phyloP scores from a whole-genome alignment of 2,888 invertebrate species.

The Tinea pellionella region DNA sequence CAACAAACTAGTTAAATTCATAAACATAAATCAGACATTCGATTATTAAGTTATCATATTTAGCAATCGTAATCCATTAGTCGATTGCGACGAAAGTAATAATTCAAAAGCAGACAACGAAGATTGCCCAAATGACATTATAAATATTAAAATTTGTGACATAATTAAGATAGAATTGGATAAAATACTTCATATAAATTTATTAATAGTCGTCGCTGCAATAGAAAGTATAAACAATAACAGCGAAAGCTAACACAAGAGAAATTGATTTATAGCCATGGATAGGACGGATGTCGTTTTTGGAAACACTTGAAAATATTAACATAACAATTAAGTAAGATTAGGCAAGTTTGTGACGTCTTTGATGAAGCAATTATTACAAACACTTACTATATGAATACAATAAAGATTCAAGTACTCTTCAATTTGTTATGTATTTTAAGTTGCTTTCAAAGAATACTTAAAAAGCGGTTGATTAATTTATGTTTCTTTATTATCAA shows the following conservation, averaged over 20 bases:
- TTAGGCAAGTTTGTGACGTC: slow-evolving; percentile 36
- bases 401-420: neutral
- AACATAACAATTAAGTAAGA: slow-evolving; percentile 61
- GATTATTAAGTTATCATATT: slow-evolving; percentile 4
- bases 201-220: slow-evolving; percentile 21
- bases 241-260: slow-evolving; percentile 57
- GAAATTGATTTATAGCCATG: slow-evolving; percentile 63
- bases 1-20: neutral
- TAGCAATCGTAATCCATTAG: neutral
- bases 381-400: too few species aligned
- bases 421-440: neutral
- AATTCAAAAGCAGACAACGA: neutral
- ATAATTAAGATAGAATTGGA: slow-evolving; percentile 10
- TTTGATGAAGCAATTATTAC: neutral
- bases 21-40: neutral
- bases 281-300: slow-evolving; percentile 45
- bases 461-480: too few species aligned
- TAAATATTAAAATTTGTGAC: slow-evolving; percentile 9
- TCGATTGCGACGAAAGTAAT: slow-evolving; percentile 1
- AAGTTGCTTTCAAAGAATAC: neutral
- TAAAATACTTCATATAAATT: slow-evolving; percentile 5
- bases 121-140: neutral
- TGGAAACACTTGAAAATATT: slow-evolving; percentile 57
- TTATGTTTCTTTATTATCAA: too few species aligned
- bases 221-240: slow-evolving; percentile 69